Evolutionary conservation across 2,888 invertebrate genomes (phyloP), one percentile per base, ranked within the genome.

Genomic region (Nomada fabriciana): DNA sequence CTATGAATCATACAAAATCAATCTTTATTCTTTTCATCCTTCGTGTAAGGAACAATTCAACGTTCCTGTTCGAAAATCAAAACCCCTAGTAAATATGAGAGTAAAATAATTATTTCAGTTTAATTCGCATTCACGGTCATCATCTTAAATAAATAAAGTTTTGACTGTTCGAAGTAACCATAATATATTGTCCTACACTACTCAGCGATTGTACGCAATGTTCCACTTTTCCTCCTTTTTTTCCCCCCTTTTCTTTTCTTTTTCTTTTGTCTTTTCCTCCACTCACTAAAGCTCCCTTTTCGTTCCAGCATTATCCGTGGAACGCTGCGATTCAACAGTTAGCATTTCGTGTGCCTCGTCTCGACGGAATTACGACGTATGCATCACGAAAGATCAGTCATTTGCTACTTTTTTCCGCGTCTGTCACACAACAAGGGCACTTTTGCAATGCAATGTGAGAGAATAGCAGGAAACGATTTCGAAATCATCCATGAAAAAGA

Each of bases 61-160:
- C 64, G 70, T 81, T 75, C 68, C 85, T 65, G 80, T 84, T 88
- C 82, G 85, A 88, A 85, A 85, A 89, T 85, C 83, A 88, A 89
- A 91, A 89, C 82, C 77, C 85, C 86, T 83, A 74, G 82, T 87
- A 88, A 89, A 86, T 88, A 85, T 87, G 83, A 88, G 90, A 90
- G 86, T 87, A 89, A 91, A 89, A 89, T 88, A 82, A 86, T 80
- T 76, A 84, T 79, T 68, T 84, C 69, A 78, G 65, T 78, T 76
- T 71, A 83, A 75, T 76, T 80, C 83, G 76, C 78, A 83, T 74
- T 73, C 80, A 84, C 86, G 76, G 83, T 86, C 77, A 81, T 88
- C 82, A 79, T 87, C 72, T 80, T 81, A 90, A 82, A 88, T 85
- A 88, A 89, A 89, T 89, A 90, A 88, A 82, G 82, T 88, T 87